phyloP scores from a whole-genome alignment of 1,140 invertebrate species.

The Dendrolimus kikuchii region DNA sequence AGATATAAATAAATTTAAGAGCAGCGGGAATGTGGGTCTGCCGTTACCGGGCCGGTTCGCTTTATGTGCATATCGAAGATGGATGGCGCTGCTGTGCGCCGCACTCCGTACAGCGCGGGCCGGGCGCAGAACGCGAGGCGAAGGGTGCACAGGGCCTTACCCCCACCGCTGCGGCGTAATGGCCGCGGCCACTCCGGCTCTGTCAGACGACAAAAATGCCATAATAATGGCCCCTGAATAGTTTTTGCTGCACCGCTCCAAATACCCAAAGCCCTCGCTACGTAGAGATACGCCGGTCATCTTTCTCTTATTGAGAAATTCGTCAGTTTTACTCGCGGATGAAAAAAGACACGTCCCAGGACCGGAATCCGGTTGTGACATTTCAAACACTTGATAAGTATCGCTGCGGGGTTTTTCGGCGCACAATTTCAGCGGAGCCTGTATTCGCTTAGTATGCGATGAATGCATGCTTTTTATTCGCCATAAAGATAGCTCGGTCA shows the following conservation, averaged over 20 bases:
- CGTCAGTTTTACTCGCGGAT: conserved; percentile 65
- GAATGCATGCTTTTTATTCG: conserved; percentile 56
- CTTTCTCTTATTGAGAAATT: conserved; percentile 72
- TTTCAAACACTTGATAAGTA: conserved; percentile 73
- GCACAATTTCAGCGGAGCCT: conserved; percentile 57
- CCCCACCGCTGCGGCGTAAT: conserved; percentile 42
- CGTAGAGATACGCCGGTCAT: conserved; percentile 65
- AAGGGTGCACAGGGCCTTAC: conserved; percentile 20
- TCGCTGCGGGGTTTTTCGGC: conserved; percentile 58
- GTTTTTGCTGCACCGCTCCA: conserved; percentile 70
- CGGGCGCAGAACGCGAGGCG: conserved; percentile 10
- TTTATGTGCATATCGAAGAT: conserved; percentile 71
- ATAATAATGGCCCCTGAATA: conserved; percentile 70
- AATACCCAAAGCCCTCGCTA: conserved; percentile 57
- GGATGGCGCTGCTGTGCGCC: conserved; percentile 47
- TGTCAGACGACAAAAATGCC: conserved; percentile 72
- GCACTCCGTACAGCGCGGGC: conserved; percentile 18
- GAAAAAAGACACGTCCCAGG: conserved; percentile 55
- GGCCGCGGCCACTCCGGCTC: conserved; percentile 61
- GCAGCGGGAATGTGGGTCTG: conserved; percentile 64
- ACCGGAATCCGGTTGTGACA: conserved; percentile 70
- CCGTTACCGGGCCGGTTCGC: conserved; percentile 63
- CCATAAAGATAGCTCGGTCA: conserved; percentile 53
- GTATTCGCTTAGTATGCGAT: conserved; percentile 56
- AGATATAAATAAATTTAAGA: conserved; percentile 71